phyloP scores from a whole-genome alignment of 64 coral and sea anemone genomes.

The Montipora capricornis region DNA sequence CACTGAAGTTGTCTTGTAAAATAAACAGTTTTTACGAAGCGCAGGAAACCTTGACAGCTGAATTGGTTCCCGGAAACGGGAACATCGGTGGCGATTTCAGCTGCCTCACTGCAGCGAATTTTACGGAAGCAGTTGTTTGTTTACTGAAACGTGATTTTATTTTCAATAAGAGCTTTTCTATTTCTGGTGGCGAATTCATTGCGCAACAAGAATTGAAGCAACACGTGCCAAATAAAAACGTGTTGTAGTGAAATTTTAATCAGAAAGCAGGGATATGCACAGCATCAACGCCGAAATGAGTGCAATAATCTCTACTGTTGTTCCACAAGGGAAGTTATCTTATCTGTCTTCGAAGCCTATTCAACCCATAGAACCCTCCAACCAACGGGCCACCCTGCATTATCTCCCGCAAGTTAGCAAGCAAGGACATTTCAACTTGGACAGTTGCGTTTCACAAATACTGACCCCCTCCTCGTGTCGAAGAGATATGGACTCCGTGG shows the following conservation, averaged over 20 bases:
- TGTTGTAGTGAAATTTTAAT: neutral
- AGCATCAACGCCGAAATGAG: neutral
- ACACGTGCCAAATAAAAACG: slow-evolving; percentile 16
- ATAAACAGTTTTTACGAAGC: neutral
- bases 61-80: no score
- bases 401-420: slow-evolving; percentile 33
- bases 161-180: slow-evolving; percentile 6
- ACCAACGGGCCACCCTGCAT: neutral
- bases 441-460: neutral
- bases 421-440: neutral
- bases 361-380: neutral
- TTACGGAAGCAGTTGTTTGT: neutral
- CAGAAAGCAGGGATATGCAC: slow-evolving; percentile 5
- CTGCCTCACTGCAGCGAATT: neutral
- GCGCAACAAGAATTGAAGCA: slow-evolving; percentile 6
- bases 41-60: neutral
- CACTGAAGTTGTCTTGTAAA: no score
- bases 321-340: neutral
- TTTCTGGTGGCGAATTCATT: slow-evolving; percentile 53
- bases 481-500: slow-evolving; percentile 37
- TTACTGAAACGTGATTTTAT: neutral
- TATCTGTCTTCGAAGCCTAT: neutral
- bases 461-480: slow-evolving; percentile 34
- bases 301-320: neutral
- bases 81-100: no score